Conservation (phyloP, 2,113 vertebrate genomes). For the Percopsis transmontana region DNA sequence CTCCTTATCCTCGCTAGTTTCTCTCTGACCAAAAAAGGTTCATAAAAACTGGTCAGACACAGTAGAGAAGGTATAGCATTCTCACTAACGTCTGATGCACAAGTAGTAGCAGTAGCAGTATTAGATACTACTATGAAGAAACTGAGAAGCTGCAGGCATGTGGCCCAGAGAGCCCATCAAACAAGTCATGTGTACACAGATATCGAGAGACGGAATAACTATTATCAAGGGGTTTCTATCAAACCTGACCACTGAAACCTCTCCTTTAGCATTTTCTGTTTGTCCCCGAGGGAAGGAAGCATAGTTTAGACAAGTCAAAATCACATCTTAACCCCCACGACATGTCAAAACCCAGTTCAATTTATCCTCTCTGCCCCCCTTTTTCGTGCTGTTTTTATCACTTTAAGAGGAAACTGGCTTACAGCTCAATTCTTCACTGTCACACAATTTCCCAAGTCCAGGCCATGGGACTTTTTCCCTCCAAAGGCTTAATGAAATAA, state of each 20-base stretch:
- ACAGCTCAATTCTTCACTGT: conserved; percentile 16
- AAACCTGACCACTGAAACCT: neutral
- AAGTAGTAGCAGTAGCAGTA: neutral
- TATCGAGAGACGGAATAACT: too few species aligned
- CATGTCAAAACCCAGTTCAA: neutral
- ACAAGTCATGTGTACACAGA: conserved; percentile 3
- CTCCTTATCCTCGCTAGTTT: conserved; percentile 16
- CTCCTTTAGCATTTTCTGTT: neutral
- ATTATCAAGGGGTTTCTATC: neutral
- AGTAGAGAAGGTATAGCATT: conserved; percentile 40
- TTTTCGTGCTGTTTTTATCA: neutral
- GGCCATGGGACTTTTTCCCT: conserved; percentile 8
- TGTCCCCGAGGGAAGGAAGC: neutral
- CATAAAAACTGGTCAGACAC: conserved; percentile 44
- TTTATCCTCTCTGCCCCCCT: neutral
- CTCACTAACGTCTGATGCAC: neutral
- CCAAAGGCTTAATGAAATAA: conserved; percentile 31
- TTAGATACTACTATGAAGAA: conserved; percentile 16
- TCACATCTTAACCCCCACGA: neutral
- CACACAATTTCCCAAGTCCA: conserved; percentile 17
- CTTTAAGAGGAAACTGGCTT: conserved; percentile 28
- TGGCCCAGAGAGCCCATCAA: conserved; percentile 33
- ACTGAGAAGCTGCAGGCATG: conserved; percentile 44
- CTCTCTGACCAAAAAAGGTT: conserved; percentile 20
- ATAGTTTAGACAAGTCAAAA: neutral